Evolutionary conservation across 1,140 invertebrate genomes (phyloP), one percentile per base, ranked within the genome.

Genomic region (Panulirus ornatus): DNA sequence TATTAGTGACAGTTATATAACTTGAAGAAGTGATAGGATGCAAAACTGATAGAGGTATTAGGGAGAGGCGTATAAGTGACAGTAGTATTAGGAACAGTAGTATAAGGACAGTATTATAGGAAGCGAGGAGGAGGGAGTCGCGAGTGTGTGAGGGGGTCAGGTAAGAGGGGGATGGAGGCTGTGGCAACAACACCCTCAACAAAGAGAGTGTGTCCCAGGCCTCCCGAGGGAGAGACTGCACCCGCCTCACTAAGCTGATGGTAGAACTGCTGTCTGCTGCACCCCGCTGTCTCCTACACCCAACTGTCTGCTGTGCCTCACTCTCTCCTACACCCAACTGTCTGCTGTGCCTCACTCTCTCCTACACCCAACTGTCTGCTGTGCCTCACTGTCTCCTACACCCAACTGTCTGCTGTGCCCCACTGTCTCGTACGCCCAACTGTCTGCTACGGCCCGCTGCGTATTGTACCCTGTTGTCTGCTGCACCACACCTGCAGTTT

Each of bases 161-260:
- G 51, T 11, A 38, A 83, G 44, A 58, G 42, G 63, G 42, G 63
- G 42, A 9, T 30, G 58, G 27, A 27, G 36, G 34, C 11, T 34
- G 30, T 1, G 54, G 81, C 58, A 54, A 73, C 47, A 40, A 81
- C 47, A 81, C 78, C 47, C 76, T 51, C 76, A 36, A 79, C 76
- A 79, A 79, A 79, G 76, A 51, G 2, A 79, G 22, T 27, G 76
- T 79, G 44, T 51, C 44, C 76, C 76, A 79, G 27, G 76, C 38
- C 42, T 79, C 76, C 44, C 76, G 0, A 34, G 76, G 76, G 76
- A 79, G 2, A 0, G 34, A 73, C 70, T 51, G 3, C n/a, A 14
- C 76, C 36, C 19, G 0, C 44, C 76, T 51, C 51, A 27, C 76
- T 40, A 51, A 42, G 51, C 76, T 79, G 76, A 79, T 79, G 44